Evolutionary conservation across 2,113 vertebrate genomes (phyloP).

Genomic region (Regulus satrapa): DNA sequence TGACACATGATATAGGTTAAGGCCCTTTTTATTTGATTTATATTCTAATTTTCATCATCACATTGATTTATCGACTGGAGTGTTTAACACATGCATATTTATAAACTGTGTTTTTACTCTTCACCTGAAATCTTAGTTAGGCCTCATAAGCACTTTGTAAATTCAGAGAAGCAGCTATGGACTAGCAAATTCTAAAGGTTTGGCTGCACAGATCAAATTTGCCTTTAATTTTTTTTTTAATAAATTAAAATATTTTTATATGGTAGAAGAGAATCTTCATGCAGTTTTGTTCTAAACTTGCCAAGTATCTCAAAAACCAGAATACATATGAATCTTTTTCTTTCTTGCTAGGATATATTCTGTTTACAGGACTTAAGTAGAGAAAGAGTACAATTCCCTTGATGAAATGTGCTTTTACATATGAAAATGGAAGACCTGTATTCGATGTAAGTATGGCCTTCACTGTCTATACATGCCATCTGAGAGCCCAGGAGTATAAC

Average conservation of each 20-base stretch:
- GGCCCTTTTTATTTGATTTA: background rate
- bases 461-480: background rate
- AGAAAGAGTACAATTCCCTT: background rate
- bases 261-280: background rate
- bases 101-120: background rate
- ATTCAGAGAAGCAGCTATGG: background rate
- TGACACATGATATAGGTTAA: background rate
- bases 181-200: background rate
- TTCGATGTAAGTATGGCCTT: background rate
- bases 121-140: background rate
- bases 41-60: background rate
- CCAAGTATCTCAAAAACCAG: background rate
- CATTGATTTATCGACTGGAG: accelerated
- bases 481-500: background rate
- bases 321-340: background rate
- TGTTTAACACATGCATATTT: background rate
- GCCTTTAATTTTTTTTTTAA: background rate
- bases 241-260: background rate
- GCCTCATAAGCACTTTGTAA: background rate
- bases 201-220: background rate
- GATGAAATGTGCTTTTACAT: background rate
- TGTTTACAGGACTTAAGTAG: background rate
- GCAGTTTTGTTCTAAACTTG: background rate
- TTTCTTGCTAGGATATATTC: background rate
- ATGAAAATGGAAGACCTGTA: background rate